These are phyloP conservation scores for Cardiocondyla obscurior DNA, from an alignment of 1,140 invertebrate genomes.

Conservation along the genomic window DNA sequence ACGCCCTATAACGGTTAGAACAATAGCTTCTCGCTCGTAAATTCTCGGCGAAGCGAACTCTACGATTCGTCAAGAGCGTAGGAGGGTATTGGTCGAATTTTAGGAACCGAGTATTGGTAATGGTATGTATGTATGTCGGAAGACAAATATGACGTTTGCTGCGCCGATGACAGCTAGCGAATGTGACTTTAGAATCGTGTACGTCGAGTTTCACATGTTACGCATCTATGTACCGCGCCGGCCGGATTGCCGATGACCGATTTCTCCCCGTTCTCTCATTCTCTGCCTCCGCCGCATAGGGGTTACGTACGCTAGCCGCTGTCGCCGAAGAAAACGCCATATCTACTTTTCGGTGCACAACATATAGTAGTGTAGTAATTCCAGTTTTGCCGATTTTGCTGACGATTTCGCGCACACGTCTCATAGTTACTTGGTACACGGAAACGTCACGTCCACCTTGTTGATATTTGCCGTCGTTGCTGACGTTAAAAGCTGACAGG, in stretches of 20 bases:
- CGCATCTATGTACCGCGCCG: too few relatives aligned
- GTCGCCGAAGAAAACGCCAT: too few relatives aligned
- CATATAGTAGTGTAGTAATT: not conserved
- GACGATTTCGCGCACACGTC: conserved; percentile 3
- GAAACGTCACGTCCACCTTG: conserved; percentile 25
- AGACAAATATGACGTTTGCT: too few relatives aligned
- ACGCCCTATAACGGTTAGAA: not conserved
- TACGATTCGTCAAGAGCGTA: conserved; percentile 10
- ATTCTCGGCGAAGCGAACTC: conserved; percentile 26
- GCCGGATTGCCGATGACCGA: too few relatives aligned
- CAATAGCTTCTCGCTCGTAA: conserved; percentile 17
- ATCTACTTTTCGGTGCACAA: too few relatives aligned
- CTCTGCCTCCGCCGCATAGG: too few relatives aligned
- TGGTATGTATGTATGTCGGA: too few relatives aligned
- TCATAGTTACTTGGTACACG: not conserved
- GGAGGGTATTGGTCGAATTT: conserved; percentile 24
- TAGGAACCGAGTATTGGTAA: conserved; percentile 1
- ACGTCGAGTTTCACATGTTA: too few relatives aligned
- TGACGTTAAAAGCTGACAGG: conserved; percentile 14
- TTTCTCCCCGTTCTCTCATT: too few relatives aligned
- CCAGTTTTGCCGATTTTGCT: conserved; percentile 23
- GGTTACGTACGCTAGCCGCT: too few relatives aligned
- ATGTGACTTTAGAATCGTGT: too few relatives aligned
- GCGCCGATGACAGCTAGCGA: too few relatives aligned
- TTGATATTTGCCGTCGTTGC: not conserved